Evolutionary conservation across 2,888 invertebrate species (phyloP), one percentile per base, ranked within the genome.

Genomic region (Embidobia sp.): DNA sequence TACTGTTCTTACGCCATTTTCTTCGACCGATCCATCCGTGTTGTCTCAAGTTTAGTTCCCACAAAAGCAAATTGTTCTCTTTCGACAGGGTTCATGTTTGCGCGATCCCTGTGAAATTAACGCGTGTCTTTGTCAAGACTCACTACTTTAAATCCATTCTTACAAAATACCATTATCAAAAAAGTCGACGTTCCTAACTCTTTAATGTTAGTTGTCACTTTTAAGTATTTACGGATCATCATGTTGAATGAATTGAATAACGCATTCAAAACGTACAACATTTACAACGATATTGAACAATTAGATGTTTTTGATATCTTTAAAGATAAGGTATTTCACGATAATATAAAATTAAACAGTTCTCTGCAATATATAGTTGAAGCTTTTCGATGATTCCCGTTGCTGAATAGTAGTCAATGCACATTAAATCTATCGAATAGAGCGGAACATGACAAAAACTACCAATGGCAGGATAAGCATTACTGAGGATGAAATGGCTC

Each of bases 11-110:
- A 73, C 64, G 73, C 55, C 40, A 57, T 57, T 73, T 64, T 51
- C 64, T 49, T 64, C 40, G 48, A 46, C 29, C 55, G 33, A 48
- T 55, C 10, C 73, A 57, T 64, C 73, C 57, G 73, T 55, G 55
- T 57, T 48, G 15, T 57, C 27, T 31, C 35, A 44, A 49, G 35
- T 11, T 31, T 22, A 44, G 26, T 73, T 73, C 73, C 57, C 73
- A 64, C 64, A 64, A 73, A 49, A 27, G 48, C 8, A 42, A 42
- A 49, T 48, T 48, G 48, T 64, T 57, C 49, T 27, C 33, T 48
- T 64, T 49, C 42, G 61, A 29, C 63, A 27, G 49, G 46, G 35
- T 35, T 64, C 59, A 16, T 31, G 57, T 66, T 63, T 46, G 22
- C 22, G n/a, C n/a, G n/a, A n/a, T n/a, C n/a, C n/a, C n/a, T n/a